Conservation (phyloP, 1,140 invertebrate genomes). For the Ostrea denselamellosa region DNA sequence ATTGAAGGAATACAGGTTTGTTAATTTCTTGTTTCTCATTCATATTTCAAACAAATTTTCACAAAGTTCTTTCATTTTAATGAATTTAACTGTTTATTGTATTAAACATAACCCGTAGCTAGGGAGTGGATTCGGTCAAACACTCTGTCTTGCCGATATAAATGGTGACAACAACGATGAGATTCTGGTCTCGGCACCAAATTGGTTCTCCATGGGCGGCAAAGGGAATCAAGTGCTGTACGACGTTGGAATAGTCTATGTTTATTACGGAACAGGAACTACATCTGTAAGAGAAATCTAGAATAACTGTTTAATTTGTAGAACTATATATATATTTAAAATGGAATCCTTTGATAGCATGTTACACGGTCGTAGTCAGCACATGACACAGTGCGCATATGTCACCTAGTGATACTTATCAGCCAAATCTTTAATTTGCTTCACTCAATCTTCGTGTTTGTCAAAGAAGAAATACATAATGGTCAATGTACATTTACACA, state of each 20-base stretch:
- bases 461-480: too few species aligned
- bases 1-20: background rate
- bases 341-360: too few species aligned
- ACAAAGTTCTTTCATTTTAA: background rate
- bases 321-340: too few species aligned
- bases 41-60: background rate
- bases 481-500: too few species aligned
- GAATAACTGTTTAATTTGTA: too few species aligned
- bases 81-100: background rate
- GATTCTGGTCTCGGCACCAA: conserved; percentile 26
- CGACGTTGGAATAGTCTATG: background rate
- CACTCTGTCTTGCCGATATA: conserved; percentile 11
- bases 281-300: background rate
- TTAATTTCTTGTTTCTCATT: too few species aligned
- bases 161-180: conserved; percentile 1
- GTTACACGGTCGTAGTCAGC: too few species aligned
- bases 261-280: background rate
- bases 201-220: background rate
- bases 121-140: conserved; percentile 9
- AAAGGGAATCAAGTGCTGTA: background rate
- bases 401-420: too few species aligned
- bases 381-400: too few species aligned
- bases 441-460: too few species aligned
- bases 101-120: background rate
- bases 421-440: too few species aligned